Percentiles rank a stretch among this genome's conserved stretches.
These are phyloP conservation scores for Prorops nasuta DNA, from an alignment of 1,140 invertebrate species.

Conservation along the genomic window DNA sequence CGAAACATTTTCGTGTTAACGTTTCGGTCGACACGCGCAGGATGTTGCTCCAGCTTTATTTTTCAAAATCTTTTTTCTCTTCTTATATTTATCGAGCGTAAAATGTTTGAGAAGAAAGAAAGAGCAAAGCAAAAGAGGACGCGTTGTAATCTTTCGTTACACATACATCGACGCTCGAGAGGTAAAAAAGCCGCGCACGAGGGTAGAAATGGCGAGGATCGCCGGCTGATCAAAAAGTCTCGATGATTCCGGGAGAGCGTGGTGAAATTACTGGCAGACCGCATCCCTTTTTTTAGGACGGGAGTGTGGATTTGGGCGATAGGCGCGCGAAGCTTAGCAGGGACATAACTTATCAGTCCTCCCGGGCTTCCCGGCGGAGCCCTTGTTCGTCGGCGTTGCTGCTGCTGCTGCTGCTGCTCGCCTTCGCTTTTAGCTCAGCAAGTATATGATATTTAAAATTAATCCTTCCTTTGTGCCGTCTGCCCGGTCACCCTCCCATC, in stretches of 20 bases:
- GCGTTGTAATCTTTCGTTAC: too few relatives aligned
- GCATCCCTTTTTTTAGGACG: slow-evolving; percentile 6
- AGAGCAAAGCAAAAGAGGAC: too few relatives aligned
- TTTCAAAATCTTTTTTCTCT: too few relatives aligned
- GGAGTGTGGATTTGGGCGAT: slow-evolving; percentile 19
- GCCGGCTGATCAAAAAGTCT: slow-evolving; percentile 2
- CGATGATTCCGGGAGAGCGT: slow-evolving; percentile 2
- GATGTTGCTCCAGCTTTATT: too few relatives aligned
- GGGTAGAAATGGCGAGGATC: not conserved
- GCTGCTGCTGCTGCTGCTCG: slow-evolving; percentile 15
- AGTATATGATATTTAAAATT: slow-evolving; percentile 56
- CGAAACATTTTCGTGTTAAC: too few relatives aligned
- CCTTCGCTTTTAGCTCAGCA: slow-evolving; percentile 36
- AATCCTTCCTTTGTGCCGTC: slow-evolving; percentile 54
- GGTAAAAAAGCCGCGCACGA: not conserved
- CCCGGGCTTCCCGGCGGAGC: not conserved
- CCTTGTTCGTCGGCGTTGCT: not conserved
- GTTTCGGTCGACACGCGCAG: too few relatives aligned
- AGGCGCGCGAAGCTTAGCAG: slow-evolving; percentile 16
- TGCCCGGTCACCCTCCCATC: slow-evolving; percentile 25
- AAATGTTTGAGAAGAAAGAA: too few relatives aligned
- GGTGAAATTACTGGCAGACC: slow-evolving; percentile 13
- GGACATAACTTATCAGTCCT: slow-evolving; percentile 35
- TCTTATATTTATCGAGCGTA: too few relatives aligned
- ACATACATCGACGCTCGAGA: not conserved